A percentile compares a stretch with the other conserved stretches of the same genome.
These are phyloP conservation scores for Stenodema calcarata DNA, from an alignment of 2,888 invertebrate genomes.

Conservation along the genomic window DNA sequence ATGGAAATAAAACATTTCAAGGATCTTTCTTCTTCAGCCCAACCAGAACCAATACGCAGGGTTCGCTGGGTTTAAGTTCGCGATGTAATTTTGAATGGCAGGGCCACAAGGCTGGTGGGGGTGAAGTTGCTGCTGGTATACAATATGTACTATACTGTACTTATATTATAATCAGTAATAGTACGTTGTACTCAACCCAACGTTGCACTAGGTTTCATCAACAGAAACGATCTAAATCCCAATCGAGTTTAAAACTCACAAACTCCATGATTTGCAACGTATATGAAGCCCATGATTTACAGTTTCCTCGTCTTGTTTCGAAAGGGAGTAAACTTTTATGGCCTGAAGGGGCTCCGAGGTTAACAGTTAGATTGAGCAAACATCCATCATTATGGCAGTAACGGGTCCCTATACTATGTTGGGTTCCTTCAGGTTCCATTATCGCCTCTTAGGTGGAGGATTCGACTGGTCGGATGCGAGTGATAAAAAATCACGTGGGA, in stretches of 20 bases:
- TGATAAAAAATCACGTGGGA: not conserved
- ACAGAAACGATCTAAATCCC: not conserved
- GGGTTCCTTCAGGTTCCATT: not conserved
- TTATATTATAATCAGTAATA: no score
- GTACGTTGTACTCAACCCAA: no score
- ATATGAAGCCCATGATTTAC: not conserved
- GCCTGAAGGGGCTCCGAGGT: not conserved
- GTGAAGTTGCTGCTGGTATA: no score
- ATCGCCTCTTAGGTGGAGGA: not conserved
- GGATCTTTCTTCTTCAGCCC: no score
- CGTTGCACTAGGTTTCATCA: no score
- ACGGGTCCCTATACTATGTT: not conserved
- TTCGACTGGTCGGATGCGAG: not conserved
- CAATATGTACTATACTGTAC: no score
- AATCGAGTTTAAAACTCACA: not conserved
- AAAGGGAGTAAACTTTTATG: not conserved
- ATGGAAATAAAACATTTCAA: no score
- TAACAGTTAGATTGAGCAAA: slow-evolving; percentile 19
- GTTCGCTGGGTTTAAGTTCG: no score
- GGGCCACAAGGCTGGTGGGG: no score
- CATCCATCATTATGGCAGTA: slow-evolving; percentile 17
- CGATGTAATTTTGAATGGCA: no score
- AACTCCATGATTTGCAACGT: not conserved
- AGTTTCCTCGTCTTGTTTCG: not conserved
- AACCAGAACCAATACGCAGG: no score